Conservation (phyloP, 2,113 vertebrate genomes). For the Cottus gobio region DNA sequence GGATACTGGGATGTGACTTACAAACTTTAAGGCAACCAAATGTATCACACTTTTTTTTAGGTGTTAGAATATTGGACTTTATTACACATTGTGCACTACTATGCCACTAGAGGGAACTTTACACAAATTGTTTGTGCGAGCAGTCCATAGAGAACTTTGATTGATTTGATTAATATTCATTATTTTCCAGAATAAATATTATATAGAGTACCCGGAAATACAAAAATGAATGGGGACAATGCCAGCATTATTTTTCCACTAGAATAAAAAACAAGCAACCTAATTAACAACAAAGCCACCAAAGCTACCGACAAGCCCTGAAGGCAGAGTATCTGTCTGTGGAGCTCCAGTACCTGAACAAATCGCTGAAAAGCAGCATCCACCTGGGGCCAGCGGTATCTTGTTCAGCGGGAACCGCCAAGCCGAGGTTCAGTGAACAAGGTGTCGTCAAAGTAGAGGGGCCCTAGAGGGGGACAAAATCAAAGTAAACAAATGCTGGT, state of each 20-base stretch:
- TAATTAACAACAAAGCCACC: conserved; percentile 51
- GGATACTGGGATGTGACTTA: not conserved
- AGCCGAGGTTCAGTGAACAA: conserved; percentile 23
- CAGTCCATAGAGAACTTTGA: not conserved
- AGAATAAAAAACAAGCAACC: conserved; percentile 18
- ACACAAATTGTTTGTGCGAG: not conserved
- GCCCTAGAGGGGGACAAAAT: conserved; percentile 3
- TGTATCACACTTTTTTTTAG: no score
- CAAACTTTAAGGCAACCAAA: not conserved
- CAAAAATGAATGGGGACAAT: conserved; percentile 2
- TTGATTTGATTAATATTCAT: conserved; percentile 2
- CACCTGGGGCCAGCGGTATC: conserved; percentile 6
- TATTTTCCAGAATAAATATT: not conserved
- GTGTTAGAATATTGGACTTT: not conserved
- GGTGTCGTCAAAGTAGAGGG: conserved; percentile 22
- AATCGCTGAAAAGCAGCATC: conserved; percentile 33
- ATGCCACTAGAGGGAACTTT: conserved; percentile 3
- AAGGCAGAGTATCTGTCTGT: conserved; percentile 38
- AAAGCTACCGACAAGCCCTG: conserved; percentile 25
- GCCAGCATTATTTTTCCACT: conserved; percentile 13
- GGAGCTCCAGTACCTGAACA: conserved; percentile 43
- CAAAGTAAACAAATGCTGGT: conserved; percentile 14
- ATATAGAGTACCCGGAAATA: not conserved
- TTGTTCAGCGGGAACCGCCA: conserved; percentile 8
- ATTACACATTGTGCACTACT: not conserved